These are phyloP conservation scores for Pterocles burchelli DNA, from an alignment of 2,113 vertebrate species.

Conservation along the genomic window DNA sequence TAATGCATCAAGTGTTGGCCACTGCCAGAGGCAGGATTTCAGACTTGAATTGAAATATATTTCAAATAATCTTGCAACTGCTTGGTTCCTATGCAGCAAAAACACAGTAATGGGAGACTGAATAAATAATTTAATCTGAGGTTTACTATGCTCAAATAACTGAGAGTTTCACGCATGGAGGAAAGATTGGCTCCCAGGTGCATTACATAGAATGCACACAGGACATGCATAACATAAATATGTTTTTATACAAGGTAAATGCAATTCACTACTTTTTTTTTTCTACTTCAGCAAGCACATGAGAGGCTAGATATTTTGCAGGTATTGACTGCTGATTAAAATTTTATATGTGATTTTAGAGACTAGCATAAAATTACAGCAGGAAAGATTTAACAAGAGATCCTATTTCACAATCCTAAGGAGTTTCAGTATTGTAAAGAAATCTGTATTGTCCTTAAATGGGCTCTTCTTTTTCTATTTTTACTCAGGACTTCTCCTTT, in stretches of 20 bases:
- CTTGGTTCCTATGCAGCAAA: neutral
- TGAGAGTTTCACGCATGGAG: neutral
- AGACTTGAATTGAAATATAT: neutral
- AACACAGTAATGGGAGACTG: neutral
- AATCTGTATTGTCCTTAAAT: neutral
- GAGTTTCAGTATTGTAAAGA: neutral
- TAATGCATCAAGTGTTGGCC: neutral
- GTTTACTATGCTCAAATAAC: neutral
- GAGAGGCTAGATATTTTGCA: neutral
- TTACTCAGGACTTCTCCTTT: neutral
- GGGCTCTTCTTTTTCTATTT: neutral
- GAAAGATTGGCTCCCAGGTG: neutral
- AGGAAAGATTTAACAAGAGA: neutral
- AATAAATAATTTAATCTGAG: constrained; percentile 3
- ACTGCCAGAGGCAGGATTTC: neutral
- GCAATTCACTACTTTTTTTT: neutral
- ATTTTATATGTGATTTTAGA: neutral
- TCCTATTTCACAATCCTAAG: neutral
- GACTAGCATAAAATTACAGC: neutral
- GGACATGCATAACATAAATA: neutral
- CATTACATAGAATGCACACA: neutral
- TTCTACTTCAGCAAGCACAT: neutral
- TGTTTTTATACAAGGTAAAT: neutral
- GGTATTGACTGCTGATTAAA: neutral
- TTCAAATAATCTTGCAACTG: neutral